These are phyloP conservation scores for Trichogramma evanescens DNA, from an alignment of 2,888 invertebrate genomes.

Conservation along the genomic window DNA sequence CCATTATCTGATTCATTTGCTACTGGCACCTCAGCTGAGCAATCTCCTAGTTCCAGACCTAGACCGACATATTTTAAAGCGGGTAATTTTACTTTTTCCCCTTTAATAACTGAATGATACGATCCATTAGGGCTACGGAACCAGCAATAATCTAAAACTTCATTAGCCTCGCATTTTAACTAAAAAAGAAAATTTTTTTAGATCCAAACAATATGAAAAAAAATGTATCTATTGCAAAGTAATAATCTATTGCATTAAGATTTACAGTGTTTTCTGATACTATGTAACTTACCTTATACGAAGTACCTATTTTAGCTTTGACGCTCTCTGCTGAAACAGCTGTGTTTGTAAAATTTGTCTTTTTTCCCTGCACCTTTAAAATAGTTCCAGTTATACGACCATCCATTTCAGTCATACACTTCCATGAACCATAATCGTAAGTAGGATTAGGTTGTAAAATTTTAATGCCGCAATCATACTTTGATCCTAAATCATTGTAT, in stretches of 20 bases:
- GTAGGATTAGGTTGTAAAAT: conserved; percentile 27
- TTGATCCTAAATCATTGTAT: conserved; percentile 6
- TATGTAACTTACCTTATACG: conserved; percentile 29
- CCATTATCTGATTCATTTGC: conserved; percentile 31
- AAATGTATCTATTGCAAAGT: background rate
- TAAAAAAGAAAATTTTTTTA: conserved; percentile 19
- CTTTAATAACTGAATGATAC: conserved; percentile 25
- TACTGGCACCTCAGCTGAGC: conserved; percentile 28
- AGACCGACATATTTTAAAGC: conserved; percentile 29
- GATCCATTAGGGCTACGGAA: conserved; percentile 38
- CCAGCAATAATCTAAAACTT: conserved; percentile 36
- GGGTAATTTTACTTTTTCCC: background rate
- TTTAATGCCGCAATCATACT: conserved; percentile 32
- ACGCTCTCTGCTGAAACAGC: conserved; percentile 18
- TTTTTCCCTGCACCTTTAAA: conserved; percentile 8
- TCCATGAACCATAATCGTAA: conserved; percentile 37
- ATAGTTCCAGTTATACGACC: conserved; percentile 4
- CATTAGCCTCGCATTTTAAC: conserved; percentile 32
- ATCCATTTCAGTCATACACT: conserved; percentile 26
- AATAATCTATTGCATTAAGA: background rate
- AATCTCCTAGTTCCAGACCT: conserved; percentile 35
- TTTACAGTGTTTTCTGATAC: background rate
- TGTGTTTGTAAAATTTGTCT: background rate
- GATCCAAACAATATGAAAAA: conserved; percentile 6
- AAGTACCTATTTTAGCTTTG: conserved; percentile 29